Evolutionary conservation across 35 echinoderm and acorn worm genomes (phyloP).

Genomic region (Holothuria glaberrima): DNA sequence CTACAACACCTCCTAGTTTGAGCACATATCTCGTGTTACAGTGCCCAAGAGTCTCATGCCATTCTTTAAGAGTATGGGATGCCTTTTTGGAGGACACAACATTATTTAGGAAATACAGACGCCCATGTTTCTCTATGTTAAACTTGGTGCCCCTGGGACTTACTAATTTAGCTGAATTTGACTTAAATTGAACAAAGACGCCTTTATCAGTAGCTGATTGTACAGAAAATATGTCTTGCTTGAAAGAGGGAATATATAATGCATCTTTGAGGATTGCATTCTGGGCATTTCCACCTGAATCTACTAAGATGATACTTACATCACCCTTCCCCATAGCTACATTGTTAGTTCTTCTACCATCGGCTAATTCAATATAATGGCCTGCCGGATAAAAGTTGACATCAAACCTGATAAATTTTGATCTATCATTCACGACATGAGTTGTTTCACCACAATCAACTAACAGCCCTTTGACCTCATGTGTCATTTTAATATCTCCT

Average conservation of each 20-base stretch:
- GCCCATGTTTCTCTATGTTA: constrained; percentile 28
- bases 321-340: constrained; percentile 23
- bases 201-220: constrained; percentile 38
- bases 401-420: constrained; percentile 52
- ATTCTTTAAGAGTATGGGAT: background rate
- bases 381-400: constrained; percentile 16
- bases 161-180: constrained; percentile 34
- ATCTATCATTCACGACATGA: constrained; percentile 10
- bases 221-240: constrained; percentile 40
- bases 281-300: constrained; percentile 47
- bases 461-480: background rate
- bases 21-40: constrained; percentile 45
- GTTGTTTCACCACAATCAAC: constrained; percentile 54
- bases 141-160: constrained; percentile 1
- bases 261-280: constrained; percentile 30
- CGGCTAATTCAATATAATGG: constrained; percentile 46
- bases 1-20: constrained; percentile 26
- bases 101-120: constrained; percentile 48
- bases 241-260: constrained; percentile 23
- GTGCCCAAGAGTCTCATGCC: constrained; percentile 32
- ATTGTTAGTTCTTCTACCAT: constrained; percentile 45
- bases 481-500: background rate
- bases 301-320: constrained; percentile 27
- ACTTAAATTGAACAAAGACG: constrained; percentile 14
- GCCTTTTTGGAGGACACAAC: background rate